Evolutionary conservation across 2,797 vertebrate genomes (phyloP), one percentile per base, ranked within the genome.

Genomic region (Sebastes kiyomatsui): DNA sequence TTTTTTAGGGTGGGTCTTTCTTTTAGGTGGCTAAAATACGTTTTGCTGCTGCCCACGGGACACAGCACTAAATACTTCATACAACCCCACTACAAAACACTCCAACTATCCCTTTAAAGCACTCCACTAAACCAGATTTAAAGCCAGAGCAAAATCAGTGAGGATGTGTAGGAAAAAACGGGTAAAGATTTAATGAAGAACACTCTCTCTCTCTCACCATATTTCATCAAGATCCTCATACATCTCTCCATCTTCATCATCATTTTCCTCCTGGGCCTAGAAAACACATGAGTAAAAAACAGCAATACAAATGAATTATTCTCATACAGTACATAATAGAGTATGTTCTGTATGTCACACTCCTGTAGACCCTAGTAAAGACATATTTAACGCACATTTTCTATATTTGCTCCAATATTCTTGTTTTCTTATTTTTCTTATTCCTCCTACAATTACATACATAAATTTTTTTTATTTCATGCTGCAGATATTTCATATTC

Each of bases 201-300:
- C 11, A n/a, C 55, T 54, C 9, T 69, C 94, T 87, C 46, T 52
- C 46, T n/a, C 46, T 52, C 46, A 98, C 97, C 97, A 96, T 85
- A 92, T 91, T 0, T 96, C 96, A 87, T 95, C 96, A 79, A 98
- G 95, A 72, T 97, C 97, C 91, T 99, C 97, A 80, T 99, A 99
- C 83, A 86, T 97, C 68, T 99, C 97, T 67, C 87, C 96, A 13
- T 96, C 96, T 55, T 94, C 96, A 3, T 94, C 95, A 3, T 93
- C 95, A 7, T 49, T 11, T 64, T 91, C 96, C 95, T 84, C 84
- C 90, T 92, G 71, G 6, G 25, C 18, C 38, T 96, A 18, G 23
- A 67, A 2, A 77, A 56, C 27, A 82, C 27, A 66, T 4, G 33
- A 75, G 75, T 20, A 13, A 38, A 33, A 35, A 30, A 58, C 22